Base-by-base conservation (phyloP, 2,113 vertebrate species). In the Notothenia rossii region DNA sequence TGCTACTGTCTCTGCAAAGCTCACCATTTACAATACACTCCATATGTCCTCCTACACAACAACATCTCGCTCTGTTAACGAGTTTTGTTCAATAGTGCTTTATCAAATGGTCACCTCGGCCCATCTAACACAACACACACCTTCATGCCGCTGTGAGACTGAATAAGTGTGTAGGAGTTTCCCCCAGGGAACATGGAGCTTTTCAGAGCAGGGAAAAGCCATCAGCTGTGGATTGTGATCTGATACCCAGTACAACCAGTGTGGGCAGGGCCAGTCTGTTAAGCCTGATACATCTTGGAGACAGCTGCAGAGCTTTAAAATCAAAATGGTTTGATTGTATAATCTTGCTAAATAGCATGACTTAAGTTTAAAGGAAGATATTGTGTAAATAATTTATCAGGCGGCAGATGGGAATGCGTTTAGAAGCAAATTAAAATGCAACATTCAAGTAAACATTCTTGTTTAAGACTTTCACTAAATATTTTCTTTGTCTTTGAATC, bases 361-460 rank as follows among this genome's bases (percentile, higher is more conserved):
- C 82, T 85, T 61, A 72, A 68, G 74, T 75, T 77, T 77, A 60
- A 88, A 83, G 33, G 48, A 55, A 64, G 89, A 81, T 22, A 71
- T 50, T 73, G 65, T 69, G 85, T 89, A 81, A 92, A 91, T 91
- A 90, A 88, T 89, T 89, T 71, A 88, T 88, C 73, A 70, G 45
- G 69, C 60, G 68, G 58, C 53, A 75, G 77, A 86, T 83, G 82
- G 59, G 55, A 79, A 64, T 76, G 66, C 72, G 72, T 83, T 88
- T 72, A 40, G 68, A 64, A 67, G 55, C 33, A 63, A 81, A 91
- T 83, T 84, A 86, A 75, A 87, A 74, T 0, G 29, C 74, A 75
- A 69, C 76, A 84, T 76, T 75, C 51, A 20, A 75, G 81, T 84
- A 88, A 89, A 87, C 69, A 84, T 53, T 75, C 68, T 54, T 68